Base-by-base conservation (phyloP, 2,888 invertebrate species). In the Imbricaverruca yamaguchii region DNA sequence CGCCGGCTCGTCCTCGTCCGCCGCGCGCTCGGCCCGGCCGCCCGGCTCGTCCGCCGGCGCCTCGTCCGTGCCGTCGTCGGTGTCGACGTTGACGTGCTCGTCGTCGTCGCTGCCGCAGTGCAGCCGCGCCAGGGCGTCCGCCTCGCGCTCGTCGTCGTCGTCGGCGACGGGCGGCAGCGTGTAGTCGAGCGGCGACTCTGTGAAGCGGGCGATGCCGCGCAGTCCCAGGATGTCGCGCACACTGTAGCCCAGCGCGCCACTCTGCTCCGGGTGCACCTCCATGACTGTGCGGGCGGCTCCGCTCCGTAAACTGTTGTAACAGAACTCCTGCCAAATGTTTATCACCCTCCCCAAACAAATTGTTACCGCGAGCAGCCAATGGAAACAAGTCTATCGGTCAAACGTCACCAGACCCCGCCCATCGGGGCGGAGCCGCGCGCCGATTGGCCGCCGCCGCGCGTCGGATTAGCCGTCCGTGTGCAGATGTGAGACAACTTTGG, bases 1-100 rank as follows among this genome's bases (percentile, higher is more conserved):
- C 15, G 74, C 80, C 39, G 81, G 80, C 61, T 59, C 23, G 53
- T 80, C 80, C 77, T 67, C 80, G 77, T 81, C 82, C 53, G 81
- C 80, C 80, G 81, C 79, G 77, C 39, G 12, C 80, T 65, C 63
- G 18, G 80, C 69, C 18, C 55, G 61, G 21, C 21, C 80, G 23
- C 53, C 56, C 11, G 59, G 61, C 15, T 11, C 59, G 21, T 80
- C 81, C 11, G 7, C 12, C 59, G 59, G 12, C 59, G 59, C 59
- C 53, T 80, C 80, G 59, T 82, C 81, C 39, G 81, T 77, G 53
- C 67, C 65, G 53, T 78, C 65, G 69, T 80, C 80, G 18, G n/a
- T 59, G 18, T 82, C 80, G 55, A 74, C 82, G 21, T 57, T 25
- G 69, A 69, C 13, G 63, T 55, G 81, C 15, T 15, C 53, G 57